Percentiles rank a stretch among this genome's conserved stretches.
These are phyloP conservation scores for Lucifuga dentata DNA, from an alignment of 2,113 vertebrate genomes.

Conservation along the genomic window DNA sequence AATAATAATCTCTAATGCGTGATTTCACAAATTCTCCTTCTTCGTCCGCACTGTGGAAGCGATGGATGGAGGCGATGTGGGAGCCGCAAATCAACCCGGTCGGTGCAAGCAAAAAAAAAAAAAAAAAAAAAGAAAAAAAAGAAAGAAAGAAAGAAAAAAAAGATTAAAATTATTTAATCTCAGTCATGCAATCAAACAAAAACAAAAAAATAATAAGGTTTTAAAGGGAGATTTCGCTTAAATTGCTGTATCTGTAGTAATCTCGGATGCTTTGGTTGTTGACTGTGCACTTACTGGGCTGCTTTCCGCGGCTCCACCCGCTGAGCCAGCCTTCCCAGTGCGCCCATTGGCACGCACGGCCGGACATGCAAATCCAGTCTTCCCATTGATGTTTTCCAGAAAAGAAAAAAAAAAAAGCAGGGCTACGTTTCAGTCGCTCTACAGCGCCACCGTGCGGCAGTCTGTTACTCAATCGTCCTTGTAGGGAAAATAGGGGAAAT, in stretches of 20 bases:
- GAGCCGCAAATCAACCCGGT: slow-evolving; percentile 40
- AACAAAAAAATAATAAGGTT: slow-evolving; percentile 5
- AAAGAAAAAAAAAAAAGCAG: slow-evolving; percentile 30
- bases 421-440: slow-evolving; percentile 26
- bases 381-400: slow-evolving; percentile 80
- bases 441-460: slow-evolving; percentile 66
- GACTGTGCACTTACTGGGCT: slow-evolving; percentile 76
- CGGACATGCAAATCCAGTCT: slow-evolving; percentile 81
- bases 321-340: slow-evolving; percentile 72
- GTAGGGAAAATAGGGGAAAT: background rate
- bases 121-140: slow-evolving; percentile 1
- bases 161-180: slow-evolving; percentile 4
- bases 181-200: slow-evolving; percentile 21
- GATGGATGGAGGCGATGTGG: slow-evolving; percentile 46
- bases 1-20: slow-evolving; percentile 5
- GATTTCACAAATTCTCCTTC: slow-evolving; percentile 56
- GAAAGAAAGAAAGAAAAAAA: background rate
- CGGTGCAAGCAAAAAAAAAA: slow-evolving; percentile 15
- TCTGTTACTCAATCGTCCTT: background rate
- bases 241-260: slow-evolving; percentile 42
- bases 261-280: slow-evolving; percentile 81
- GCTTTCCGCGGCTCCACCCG: slow-evolving; percentile 81
- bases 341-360: slow-evolving; percentile 78
- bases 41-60: slow-evolving; percentile 53
- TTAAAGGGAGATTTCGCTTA: slow-evolving; percentile 24